Base-by-base conservation (phyloP, 2,888 invertebrate species). In the Cheilosia urbana region DNA sequence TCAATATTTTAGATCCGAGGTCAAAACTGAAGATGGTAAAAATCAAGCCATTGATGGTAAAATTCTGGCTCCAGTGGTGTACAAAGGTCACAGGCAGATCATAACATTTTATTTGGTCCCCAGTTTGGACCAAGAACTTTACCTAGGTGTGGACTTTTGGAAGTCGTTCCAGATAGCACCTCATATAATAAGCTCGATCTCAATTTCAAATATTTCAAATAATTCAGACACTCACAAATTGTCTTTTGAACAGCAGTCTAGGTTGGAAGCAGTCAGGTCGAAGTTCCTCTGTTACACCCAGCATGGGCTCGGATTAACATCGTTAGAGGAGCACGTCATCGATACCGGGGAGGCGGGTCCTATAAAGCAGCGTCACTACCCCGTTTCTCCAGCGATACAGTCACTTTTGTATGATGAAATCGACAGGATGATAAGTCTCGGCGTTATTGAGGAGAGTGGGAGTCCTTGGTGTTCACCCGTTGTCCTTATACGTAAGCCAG, bases 401-500 rank as follows among this genome's bases (percentile, higher is more conserved):
- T 82, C 73, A 21, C 19, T 83, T 2, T 13, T 68, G n/a, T 55
- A 42, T 30, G 15, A 45, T 30, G 69, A 69, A 34, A 4, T 69
- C 19, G 47, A 69, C 24, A 7, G 71, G 1, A 42, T 71, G 45
- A 19, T 57, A 3, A 30, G 49, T 2, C 34, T 71, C 42, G 58
- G 45, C 1, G 30, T 69, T 4, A 69, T 57, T 15, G 69, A 69
- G 13, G 69, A 57, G 30, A 57, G 45, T 0, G 73, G 82, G 4
- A 90, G 45, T 30, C 30, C 30, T 30, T 30, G 30, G 30, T 30
- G 9, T 30, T 30, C 30, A 9, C 9, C 30, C 9, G 30, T 30
- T 30, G 30, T 45, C 15, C 45, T 45, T 6, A 45, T 89, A 90
- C 0, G 88, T 0, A 90, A 90, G 60, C 75, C 85, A 6, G 88